Conservation (phyloP, 2,888 invertebrate species). For the Scaptomyza parva region DNA sequence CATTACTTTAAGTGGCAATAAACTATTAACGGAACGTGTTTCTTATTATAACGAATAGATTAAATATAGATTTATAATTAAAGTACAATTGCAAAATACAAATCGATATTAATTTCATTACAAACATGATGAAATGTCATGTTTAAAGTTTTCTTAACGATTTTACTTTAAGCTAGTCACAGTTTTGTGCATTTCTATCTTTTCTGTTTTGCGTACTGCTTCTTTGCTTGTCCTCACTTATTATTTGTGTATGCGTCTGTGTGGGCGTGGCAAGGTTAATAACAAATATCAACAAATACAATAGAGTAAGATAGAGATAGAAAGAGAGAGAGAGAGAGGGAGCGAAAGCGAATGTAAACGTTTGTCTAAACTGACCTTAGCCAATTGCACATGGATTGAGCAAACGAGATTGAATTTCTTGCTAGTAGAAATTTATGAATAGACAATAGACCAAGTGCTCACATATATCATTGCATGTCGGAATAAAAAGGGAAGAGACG, state of each 20-base stretch:
- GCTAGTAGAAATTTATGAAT: slow-evolving; percentile 14
- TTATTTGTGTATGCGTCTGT: slow-evolving; percentile 7
- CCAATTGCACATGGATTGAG: slow-evolving; percentile 56
- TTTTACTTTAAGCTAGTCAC: neutral
- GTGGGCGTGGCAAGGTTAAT: slow-evolving; percentile 30
- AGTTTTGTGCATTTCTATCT: neutral
- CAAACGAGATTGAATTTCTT: slow-evolving; percentile 28
- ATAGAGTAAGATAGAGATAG: neutral
- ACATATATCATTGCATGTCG: slow-evolving; percentile 4
- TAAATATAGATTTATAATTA: neutral
- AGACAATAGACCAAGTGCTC: slow-evolving; percentile 9
- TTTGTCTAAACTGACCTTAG: slow-evolving; percentile 61
- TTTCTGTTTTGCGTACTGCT: neutral
- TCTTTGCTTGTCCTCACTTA: neutral
- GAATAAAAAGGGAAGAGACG: neutral
- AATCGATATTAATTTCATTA: too few relatives aligned
- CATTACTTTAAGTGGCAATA: slow-evolving; percentile 15
- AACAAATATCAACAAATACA: neutral
- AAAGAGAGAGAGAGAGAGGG: neutral
- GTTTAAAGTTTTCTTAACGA: neutral
- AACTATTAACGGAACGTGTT: slow-evolving; percentile 23
- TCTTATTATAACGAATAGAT: slow-evolving; percentile 2
- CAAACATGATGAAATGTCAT: neutral
- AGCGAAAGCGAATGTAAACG: neutral
- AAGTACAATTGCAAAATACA: neutral